Base-by-base conservation (phyloP, 2,888 invertebrate genomes). In the Coleophora deauratella region DNA sequence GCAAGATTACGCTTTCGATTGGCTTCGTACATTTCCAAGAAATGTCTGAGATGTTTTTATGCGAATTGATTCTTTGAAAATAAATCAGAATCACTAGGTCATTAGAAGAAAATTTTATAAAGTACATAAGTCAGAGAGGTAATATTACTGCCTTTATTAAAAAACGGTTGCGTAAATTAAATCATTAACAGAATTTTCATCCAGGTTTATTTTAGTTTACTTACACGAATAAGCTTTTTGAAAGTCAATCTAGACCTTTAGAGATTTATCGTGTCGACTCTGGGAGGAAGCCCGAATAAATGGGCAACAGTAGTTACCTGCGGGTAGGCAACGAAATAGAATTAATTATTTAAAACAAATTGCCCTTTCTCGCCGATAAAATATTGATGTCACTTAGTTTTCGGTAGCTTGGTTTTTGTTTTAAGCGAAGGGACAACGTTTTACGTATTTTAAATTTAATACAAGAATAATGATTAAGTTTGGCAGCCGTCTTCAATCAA, bases 231-330 rank as follows among this genome's bases (percentile, higher is more conserved):
- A 43, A 50, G 41, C 43, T 46, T 31, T 41, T 44, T 36, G 41
- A 41, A 40, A 52, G 47, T 50, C 49, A 50, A 52, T 52, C 44
- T 45, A 43, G 45, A 48, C 49, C 47, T 45, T 47, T 44, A 38
- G 38, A 40, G 43, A 52, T 52, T 52, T 52, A 52, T 49, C 42
- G 52, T 46, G 42, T 41, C 46, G 42, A 47, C 38, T 44, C 40
- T 31, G 32, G 28, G 38, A 38, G 40, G 46, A 41, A 43, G 44
- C 43, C 43, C 43, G 37, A 47, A 43, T 42, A 46, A 46, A 50
- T 50, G 41, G 34, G 39, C 33, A 40, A 32, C 40, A 35, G 38
- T 21, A 21, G 11, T 28, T 43, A 43, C 46, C 45, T 47, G 40
- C 36, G 14, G 38, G 33, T 31, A 37, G 40, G 37, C 21, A n/a